Conservation (phyloP, 2,797 vertebrate species). For the Pangasius sanitwongsei region DNA sequence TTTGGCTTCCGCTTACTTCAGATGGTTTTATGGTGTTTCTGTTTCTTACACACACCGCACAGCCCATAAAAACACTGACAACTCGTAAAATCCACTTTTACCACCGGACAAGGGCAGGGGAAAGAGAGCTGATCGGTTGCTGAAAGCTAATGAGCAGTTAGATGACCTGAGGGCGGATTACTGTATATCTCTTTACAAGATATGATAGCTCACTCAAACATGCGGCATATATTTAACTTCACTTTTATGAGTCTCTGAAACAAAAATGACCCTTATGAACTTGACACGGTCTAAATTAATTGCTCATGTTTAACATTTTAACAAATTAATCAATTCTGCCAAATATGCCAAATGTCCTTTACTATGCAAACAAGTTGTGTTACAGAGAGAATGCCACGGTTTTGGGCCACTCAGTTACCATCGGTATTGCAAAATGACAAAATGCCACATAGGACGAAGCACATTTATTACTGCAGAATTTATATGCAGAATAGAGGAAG, state of each 20-base stretch:
- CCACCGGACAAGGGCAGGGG: slow-evolving; percentile 70
- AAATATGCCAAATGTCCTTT: background rate
- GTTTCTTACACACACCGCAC: slow-evolving; percentile 71
- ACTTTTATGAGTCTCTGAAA: background rate
- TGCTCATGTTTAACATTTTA: background rate
- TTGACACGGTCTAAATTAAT: background rate
- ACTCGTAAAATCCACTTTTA: slow-evolving; percentile 78
- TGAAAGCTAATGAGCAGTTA: slow-evolving; percentile 25
- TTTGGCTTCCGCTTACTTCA: slow-evolving; percentile 76
- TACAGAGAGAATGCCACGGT: background rate
- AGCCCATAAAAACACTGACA: slow-evolving; percentile 75
- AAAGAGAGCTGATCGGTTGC: slow-evolving; percentile 10
- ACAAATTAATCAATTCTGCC: background rate
- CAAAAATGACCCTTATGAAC: background rate
- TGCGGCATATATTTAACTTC: background rate
- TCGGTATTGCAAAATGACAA: background rate
- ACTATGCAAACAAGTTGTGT: background rate
- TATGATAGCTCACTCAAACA: background rate
- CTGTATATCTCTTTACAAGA: background rate
- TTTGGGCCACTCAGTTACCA: background rate
- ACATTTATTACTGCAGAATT: background rate
- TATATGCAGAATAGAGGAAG: background rate
- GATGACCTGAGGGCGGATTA: slow-evolving; percentile 6
- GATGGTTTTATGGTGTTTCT: slow-evolving; percentile 73
- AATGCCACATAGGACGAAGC: background rate